Conservation (phyloP, 2,797 vertebrate species). For the Sternotherus odoratus region DNA sequence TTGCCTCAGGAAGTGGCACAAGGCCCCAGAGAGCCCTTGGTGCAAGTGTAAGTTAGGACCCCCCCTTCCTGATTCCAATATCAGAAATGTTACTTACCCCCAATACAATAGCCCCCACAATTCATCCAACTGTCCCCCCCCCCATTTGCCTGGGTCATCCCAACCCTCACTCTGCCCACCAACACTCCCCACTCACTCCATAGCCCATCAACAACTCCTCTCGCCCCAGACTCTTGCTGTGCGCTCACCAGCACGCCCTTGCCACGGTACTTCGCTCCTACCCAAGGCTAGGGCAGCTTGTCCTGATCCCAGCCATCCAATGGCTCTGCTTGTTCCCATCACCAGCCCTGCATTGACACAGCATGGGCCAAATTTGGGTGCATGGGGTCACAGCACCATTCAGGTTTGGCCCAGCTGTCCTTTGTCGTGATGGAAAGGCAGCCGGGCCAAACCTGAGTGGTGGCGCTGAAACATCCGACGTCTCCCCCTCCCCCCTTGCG, state of each 20-base stretch:
- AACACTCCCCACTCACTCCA: not conserved
- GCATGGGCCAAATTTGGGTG: not conserved
- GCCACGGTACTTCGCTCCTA: not conserved
- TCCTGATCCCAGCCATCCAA: not conserved
- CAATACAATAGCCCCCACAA: not conserved
- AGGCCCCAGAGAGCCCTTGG: not conserved
- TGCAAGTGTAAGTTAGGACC: not conserved
- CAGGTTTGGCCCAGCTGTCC: not conserved
- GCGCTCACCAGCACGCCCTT: not conserved
- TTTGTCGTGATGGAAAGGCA: not conserved
- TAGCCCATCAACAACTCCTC: not conserved
- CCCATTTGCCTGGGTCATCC: not conserved
- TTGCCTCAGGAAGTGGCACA: not conserved
- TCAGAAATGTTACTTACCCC: not conserved
- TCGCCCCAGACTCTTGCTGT: not conserved
- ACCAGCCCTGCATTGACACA: not conserved
- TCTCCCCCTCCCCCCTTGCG: accelerated
- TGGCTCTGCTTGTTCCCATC: not conserved
- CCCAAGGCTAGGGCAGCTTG: not conserved
- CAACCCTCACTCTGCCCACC: not conserved
- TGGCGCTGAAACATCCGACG: not conserved
- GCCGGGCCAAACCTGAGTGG: not conserved
- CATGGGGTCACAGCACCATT: not conserved
- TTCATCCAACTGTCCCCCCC: not conserved
- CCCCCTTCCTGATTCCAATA: not conserved